Evolutionary conservation across 2,888 invertebrate species (phyloP).

Genomic region (Ctena decussata): DNA sequence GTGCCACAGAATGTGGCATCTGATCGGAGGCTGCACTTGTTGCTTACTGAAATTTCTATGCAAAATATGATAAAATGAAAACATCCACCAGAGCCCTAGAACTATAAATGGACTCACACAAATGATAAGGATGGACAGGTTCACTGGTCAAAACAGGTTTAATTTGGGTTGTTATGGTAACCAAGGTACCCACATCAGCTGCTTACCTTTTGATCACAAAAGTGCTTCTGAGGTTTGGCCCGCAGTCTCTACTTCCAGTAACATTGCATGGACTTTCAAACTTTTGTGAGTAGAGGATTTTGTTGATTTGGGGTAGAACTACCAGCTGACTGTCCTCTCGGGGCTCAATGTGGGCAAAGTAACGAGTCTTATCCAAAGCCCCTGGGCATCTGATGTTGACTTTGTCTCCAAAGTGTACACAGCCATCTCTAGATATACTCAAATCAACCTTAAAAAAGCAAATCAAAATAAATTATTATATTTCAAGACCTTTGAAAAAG

Average conservation of each 20-base stretch:
- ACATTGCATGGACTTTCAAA: constrained; percentile 71
- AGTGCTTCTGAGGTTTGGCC: constrained; percentile 74
- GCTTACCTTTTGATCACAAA: constrained; percentile 82
- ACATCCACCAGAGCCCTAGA: too few relatives aligned
- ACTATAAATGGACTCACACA: too few relatives aligned
- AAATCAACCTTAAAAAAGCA: constrained; percentile 74
- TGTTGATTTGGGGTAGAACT: constrained; percentile 73
- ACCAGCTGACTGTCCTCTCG: constrained; percentile 77
- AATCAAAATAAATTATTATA: too few relatives aligned
- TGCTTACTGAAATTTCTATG: too few relatives aligned
- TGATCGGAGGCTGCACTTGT: too few relatives aligned
- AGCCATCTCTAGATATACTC: constrained; percentile 82
- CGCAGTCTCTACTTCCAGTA: constrained; percentile 64
- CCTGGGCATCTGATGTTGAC: constrained; percentile 81
- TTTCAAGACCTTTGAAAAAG: too few relatives aligned
- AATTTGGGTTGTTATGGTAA: too few relatives aligned
- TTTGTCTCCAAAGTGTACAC: constrained; percentile 84
- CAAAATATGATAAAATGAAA: too few relatives aligned
- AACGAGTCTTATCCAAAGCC: constrained; percentile 73
- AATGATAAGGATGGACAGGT: too few relatives aligned
- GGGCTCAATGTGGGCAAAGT: constrained; percentile 74
- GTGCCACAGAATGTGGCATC: too few relatives aligned
- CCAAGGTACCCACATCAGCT: too few relatives aligned
- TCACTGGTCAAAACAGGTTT: too few relatives aligned
- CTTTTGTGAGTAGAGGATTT: constrained; percentile 66